phyloP scores from a whole-genome alignment of 2,113 vertebrate species.

The Nycticorax nycticorax region DNA sequence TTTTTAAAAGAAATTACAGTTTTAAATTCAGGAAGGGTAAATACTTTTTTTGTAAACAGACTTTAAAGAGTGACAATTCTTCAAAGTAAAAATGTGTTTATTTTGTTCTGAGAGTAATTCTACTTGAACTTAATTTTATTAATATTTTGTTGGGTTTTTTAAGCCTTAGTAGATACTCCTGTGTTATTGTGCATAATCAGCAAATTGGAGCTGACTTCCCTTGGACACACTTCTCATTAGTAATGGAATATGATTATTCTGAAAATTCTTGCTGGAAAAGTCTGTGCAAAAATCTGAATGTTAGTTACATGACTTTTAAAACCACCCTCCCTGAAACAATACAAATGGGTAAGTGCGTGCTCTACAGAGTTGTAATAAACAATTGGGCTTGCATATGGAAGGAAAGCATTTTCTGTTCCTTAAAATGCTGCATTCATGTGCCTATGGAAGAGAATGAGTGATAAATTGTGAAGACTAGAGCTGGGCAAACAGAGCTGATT shows the following conservation, averaged over 20 bases:
- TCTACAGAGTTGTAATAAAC: background rate
- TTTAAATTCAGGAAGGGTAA: background rate
- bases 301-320: conserved; percentile 80
- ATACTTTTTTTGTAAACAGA: background rate
- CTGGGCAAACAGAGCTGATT: background rate
- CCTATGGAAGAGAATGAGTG: background rate
- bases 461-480: background rate
- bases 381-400: background rate
- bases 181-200: conserved; percentile 79
- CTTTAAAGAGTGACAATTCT: background rate
- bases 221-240: conserved; percentile 85
- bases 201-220: conserved; percentile 87
- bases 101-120: background rate
- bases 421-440: background rate
- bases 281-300: conserved; percentile 77
- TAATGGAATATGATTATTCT: conserved; percentile 86
- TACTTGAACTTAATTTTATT: background rate
- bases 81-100: background rate
- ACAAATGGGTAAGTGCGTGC: conserved; percentile 71
- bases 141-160: background rate
- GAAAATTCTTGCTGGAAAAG: conserved; percentile 82
- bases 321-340: conserved; percentile 67
- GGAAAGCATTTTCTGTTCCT: background rate
- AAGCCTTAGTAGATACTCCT: conserved; percentile 76
- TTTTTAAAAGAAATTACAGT: background rate